A percentile compares a stretch with the other conserved stretches of the same genome.
Evolutionary conservation across 1,140 invertebrate genomes (phyloP).

Genomic region (Sinonovacula constricta): DNA sequence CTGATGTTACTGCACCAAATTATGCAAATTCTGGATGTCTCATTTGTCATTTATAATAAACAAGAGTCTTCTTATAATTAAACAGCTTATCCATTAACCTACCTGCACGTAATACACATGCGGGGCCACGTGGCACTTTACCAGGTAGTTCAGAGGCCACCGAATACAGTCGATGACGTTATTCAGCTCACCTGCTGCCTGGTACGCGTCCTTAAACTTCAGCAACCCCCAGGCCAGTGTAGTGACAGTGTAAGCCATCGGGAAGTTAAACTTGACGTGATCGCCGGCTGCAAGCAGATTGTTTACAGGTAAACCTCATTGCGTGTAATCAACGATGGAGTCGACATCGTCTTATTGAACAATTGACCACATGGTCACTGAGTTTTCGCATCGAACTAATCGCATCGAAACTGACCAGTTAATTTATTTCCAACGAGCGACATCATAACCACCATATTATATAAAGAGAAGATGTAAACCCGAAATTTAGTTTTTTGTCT

Average conservation of each 20-base stretch:
- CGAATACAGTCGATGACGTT: conserved; percentile 75
- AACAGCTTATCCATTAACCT: not conserved
- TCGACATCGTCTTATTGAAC: too few relatives aligned
- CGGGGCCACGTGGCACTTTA: conserved; percentile 77
- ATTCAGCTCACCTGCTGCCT: conserved; percentile 76
- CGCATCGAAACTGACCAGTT: too few relatives aligned
- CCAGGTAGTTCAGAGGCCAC: conserved; percentile 84
- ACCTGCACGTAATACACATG: conserved; percentile 66
- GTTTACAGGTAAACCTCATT: too few relatives aligned
- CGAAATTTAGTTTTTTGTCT: too few relatives aligned
- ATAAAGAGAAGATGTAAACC: too few relatives aligned
- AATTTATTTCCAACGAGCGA: too few relatives aligned
- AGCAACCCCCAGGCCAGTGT: conserved; percentile 83
- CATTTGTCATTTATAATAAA: too few relatives aligned
- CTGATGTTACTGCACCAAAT: not conserved
- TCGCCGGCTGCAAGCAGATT: conserved; percentile 83
- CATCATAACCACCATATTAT: too few relatives aligned
- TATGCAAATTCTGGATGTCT: not conserved
- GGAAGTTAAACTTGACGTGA: conserved; percentile 85
- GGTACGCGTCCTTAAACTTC: conserved; percentile 82
- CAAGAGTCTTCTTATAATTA: not conserved
- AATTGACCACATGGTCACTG: too few relatives aligned
- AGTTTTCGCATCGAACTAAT: too few relatives aligned
- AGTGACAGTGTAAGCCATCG: conserved; percentile 83
- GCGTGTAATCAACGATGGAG: too few relatives aligned